Percentiles rank a stretch among this genome's conserved stretches.
Evolutionary conservation across 2,888 invertebrate genomes (phyloP).

Genomic region (Xanthorhoe designata): DNA sequence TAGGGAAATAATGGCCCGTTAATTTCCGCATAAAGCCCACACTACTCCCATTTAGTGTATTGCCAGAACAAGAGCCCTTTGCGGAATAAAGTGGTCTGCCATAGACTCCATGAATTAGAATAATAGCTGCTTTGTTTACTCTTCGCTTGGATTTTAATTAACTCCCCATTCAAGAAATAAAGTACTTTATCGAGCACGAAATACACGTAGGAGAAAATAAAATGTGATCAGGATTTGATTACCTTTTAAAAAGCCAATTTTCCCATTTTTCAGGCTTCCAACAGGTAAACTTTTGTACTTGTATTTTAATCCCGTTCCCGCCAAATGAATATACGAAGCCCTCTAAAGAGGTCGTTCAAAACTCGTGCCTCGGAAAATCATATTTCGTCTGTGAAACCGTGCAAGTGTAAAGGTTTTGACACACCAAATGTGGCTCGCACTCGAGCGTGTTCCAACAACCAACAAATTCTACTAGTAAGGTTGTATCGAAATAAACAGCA

Average conservation of each 20-base stretch:
- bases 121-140: conserved; percentile 47
- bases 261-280: conserved; percentile 31
- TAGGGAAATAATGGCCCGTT: conserved; percentile 26
- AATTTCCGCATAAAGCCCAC: conserved; percentile 26
- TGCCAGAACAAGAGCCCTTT: conserved; percentile 42
- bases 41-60: conserved; percentile 39
- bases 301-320: conserved; percentile 43
- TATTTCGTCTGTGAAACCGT: conserved; percentile 77
- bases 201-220: conserved; percentile 10
- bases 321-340: conserved; percentile 67
- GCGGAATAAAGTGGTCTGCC: conserved; percentile 52
- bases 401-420: conserved; percentile 55
- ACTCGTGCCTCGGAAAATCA: conserved; percentile 72
- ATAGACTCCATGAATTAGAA: conserved; percentile 56
- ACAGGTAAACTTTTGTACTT: conserved; percentile 39
- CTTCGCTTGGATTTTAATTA: conserved; percentile 40
- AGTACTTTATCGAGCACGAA: conserved; percentile 4
- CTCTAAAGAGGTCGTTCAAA: conserved; percentile 64
- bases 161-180: conserved; percentile 9
- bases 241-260: conserved; percentile 29
- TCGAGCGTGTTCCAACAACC: background rate
- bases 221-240: conserved; percentile 27
- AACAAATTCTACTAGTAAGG: background rate
- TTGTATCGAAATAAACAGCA: background rate
- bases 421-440: conserved; percentile 4